These are phyloP conservation scores for Lasioglossum albipes DNA, from an alignment of 1,140 invertebrate species.

Conservation along the genomic window DNA sequence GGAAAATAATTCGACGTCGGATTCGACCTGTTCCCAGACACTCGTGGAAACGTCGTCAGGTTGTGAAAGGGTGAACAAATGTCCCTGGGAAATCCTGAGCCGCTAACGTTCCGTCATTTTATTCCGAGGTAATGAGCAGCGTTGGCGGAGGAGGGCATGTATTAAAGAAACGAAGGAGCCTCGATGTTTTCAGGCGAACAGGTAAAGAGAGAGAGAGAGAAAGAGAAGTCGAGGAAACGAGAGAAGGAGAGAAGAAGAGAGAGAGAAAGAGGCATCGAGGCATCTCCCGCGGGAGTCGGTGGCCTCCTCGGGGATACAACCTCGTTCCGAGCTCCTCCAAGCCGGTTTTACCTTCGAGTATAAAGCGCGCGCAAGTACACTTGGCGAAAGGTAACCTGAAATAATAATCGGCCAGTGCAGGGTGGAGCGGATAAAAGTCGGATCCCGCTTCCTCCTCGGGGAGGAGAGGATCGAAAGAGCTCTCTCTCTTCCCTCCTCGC, in stretches of 20 bases:
- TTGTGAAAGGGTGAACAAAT: slow-evolving; percentile 13
- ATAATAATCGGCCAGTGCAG: slow-evolving; percentile 63
- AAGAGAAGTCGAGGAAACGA: neutral
- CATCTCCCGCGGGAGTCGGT: slow-evolving; percentile 50
- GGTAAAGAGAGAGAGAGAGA: neutral
- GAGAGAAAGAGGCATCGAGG: slow-evolving; percentile 24
- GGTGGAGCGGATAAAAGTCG: slow-evolving; percentile 62
- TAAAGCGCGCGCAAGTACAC: slow-evolving; percentile 67
- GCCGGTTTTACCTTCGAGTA: slow-evolving; percentile 66
- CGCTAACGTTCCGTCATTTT: slow-evolving; percentile 28
- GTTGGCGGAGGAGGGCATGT: slow-evolving; percentile 22
- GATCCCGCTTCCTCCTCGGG: slow-evolving; percentile 55
- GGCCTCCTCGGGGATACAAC: slow-evolving; percentile 63
- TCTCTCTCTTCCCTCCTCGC: too few species aligned
- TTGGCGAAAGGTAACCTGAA: slow-evolving; percentile 68
- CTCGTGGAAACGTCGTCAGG: neutral
- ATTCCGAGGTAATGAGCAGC: slow-evolving; percentile 32
- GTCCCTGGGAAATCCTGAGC: neutral
- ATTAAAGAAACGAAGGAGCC: slow-evolving; percentile 51
- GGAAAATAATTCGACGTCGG: too few species aligned
- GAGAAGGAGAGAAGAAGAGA: neutral
- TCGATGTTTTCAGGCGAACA: slow-evolving; percentile 53
- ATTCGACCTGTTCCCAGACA: neutral
- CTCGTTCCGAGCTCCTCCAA: slow-evolving; percentile 65
- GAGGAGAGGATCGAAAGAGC: slow-evolving; percentile 33